Evolutionary conservation across 1,140 invertebrate genomes (phyloP).

Genomic region (Trachymyrmex cornetzi): DNA sequence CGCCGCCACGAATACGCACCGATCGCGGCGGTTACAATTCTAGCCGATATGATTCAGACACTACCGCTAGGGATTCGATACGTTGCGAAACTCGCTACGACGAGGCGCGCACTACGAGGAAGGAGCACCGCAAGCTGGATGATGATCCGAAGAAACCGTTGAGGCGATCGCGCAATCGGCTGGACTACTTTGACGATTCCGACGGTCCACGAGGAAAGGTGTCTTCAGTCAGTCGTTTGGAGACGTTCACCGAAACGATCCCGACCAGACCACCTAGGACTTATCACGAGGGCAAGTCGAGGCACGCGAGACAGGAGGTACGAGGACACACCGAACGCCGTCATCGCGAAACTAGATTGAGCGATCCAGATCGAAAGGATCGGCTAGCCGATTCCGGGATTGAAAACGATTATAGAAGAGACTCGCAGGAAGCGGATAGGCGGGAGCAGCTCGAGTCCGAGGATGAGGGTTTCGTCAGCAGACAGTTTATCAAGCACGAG

Average conservation of each 20-base stretch:
- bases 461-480: conserved; percentile 89
- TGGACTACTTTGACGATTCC: conserved; percentile 84
- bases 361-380: conserved; percentile 87
- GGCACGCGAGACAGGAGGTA: conserved; percentile 80
- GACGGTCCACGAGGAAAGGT: conserved; percentile 80
- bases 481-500: conserved; percentile 89
- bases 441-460: conserved; percentile 87
- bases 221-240: conserved; percentile 71
- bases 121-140: conserved; percentile 75
- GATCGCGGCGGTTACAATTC: conserved; percentile 80
- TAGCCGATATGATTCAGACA: conserved; percentile 84
- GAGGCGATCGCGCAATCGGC: conserved; percentile 79
- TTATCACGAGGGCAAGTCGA: conserved; percentile 82
- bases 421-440: conserved; percentile 88
- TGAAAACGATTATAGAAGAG: conserved; percentile 92
- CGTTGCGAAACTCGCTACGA: conserved; percentile 79
- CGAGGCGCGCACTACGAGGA: conserved; percentile 75
- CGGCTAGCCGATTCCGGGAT: conserved; percentile 92
- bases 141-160: conserved; percentile 81
- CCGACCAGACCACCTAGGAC: conserved; percentile 78
- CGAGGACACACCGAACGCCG: conserved; percentile 78
- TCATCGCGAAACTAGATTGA: conserved; percentile 80
- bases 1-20: conserved; percentile 78
- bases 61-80: conserved; percentile 82
- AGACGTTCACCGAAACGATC: conserved; percentile 77